A percentile compares a stretch with the other conserved stretches of the same genome.
Conservation (phyloP, 2,888 invertebrate species). For the Melanotus villosus region DNA sequence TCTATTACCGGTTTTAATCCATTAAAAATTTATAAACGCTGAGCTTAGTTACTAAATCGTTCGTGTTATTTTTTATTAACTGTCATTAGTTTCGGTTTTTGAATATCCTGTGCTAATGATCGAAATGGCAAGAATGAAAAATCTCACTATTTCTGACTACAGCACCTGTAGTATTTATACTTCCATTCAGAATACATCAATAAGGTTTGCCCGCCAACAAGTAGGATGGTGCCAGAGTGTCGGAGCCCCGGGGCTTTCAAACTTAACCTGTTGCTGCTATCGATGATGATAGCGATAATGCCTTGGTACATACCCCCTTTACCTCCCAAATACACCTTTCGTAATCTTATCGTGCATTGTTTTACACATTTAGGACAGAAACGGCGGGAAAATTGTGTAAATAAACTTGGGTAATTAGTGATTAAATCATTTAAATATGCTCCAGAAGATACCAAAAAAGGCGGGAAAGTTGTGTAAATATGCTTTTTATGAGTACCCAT, state of each 20-base stretch:
- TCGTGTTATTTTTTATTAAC: not conserved
- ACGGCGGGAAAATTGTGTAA: too few species aligned
- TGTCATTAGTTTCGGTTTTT: not conserved
- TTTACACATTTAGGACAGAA: too few species aligned
- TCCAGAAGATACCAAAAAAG: too few species aligned
- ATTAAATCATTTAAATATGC: too few species aligned
- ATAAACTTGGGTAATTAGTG: too few species aligned
- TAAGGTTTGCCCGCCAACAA: constrained; percentile 32
- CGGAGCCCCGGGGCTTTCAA: constrained; percentile 28
- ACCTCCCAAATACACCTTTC: constrained; percentile 6
- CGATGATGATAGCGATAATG: constrained; percentile 28
- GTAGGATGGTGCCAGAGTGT: constrained; percentile 32
- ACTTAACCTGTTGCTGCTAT: constrained; percentile 28
- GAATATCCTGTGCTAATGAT: not conserved
- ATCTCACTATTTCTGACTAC: not conserved
- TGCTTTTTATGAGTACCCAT: too few species aligned
- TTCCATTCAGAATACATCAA: constrained; percentile 22
- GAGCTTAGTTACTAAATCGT: not conserved
- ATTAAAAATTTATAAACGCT: too few species aligned
- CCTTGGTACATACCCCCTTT: not conserved
- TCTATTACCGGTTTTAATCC: too few species aligned
- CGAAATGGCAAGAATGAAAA: constrained; percentile 1
- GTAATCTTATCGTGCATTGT: not conserved
- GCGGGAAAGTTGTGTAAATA: too few species aligned
- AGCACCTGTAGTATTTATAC: constrained; percentile 29